Conservation (phyloP, 2,113 vertebrate genomes). For the Fulmarus glacialis region DNA sequence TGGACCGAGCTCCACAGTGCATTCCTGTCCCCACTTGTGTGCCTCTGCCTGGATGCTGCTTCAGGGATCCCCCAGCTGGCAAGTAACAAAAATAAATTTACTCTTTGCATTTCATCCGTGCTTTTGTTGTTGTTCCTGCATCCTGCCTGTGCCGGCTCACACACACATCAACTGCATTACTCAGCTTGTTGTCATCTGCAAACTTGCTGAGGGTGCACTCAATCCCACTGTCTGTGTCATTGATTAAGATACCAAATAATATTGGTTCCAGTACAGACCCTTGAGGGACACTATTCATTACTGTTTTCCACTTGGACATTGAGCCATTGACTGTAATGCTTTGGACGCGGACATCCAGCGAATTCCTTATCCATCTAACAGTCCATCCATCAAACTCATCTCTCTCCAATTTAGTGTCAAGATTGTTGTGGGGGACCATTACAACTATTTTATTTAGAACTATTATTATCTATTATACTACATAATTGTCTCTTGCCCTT, state of each 20-base stretch:
- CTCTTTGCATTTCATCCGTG: neutral
- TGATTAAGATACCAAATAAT: neutral
- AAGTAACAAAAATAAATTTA: too few relatives aligned
- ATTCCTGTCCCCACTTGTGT: too few relatives aligned
- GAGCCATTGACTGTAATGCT: neutral
- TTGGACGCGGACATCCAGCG: neutral
- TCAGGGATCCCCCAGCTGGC: too few relatives aligned
- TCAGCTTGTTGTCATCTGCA: neutral
- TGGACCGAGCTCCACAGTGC: too few relatives aligned
- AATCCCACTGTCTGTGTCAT: neutral
- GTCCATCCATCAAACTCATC: neutral
- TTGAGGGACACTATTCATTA: neutral
- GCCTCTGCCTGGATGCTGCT: too few relatives aligned
- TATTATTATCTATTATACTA: neutral
- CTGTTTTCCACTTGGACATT: neutral
- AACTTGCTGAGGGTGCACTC: neutral
- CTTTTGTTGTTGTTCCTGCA: neutral
- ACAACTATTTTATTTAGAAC: neutral
- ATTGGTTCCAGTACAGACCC: neutral
- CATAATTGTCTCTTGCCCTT: neutral
- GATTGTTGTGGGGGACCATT: neutral
- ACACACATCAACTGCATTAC: neutral
- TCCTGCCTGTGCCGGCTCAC: neutral
- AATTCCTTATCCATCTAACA: neutral
- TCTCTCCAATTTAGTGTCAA: neutral